Conservation (phyloP, 2,113 vertebrate genomes). For the Sigmodon hispidus region DNA sequence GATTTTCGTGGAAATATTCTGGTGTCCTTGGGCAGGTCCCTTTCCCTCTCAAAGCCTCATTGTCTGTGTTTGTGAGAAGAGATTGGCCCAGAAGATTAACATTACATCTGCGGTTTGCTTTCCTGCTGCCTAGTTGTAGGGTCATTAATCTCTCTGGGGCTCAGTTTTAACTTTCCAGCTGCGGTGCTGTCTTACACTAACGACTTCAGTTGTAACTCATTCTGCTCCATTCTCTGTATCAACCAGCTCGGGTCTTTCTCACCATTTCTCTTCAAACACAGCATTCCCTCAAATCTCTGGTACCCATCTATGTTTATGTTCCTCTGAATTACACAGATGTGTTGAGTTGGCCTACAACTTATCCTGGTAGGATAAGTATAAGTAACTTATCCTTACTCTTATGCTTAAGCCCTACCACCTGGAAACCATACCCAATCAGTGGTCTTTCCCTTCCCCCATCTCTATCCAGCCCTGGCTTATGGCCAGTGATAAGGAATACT, state of each 20-base stretch:
- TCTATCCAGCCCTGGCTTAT: background rate
- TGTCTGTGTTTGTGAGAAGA: background rate
- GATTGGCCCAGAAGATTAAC: background rate
- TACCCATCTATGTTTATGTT: background rate
- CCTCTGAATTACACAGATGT: background rate
- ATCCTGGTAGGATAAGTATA: background rate
- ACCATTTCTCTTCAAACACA: background rate
- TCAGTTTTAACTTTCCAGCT: background rate
- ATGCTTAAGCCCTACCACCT: background rate
- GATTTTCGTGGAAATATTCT: constrained; percentile 24
- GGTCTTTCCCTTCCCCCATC: background rate
- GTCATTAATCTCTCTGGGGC: background rate
- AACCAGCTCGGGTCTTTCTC: background rate
- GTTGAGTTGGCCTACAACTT: background rate
- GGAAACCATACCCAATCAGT: background rate
- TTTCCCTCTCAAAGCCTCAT: background rate
- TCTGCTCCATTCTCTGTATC: background rate
- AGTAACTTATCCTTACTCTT: background rate
- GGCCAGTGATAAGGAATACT: background rate
- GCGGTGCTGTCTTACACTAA: background rate
- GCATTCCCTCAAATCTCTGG: background rate
- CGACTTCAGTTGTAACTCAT: background rate
- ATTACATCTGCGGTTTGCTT: background rate
- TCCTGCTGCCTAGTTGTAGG: background rate
- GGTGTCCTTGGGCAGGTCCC: constrained; percentile 21